Base-by-base conservation (phyloP, 2,888 invertebrate species). In the Drosophila anceps region DNA sequence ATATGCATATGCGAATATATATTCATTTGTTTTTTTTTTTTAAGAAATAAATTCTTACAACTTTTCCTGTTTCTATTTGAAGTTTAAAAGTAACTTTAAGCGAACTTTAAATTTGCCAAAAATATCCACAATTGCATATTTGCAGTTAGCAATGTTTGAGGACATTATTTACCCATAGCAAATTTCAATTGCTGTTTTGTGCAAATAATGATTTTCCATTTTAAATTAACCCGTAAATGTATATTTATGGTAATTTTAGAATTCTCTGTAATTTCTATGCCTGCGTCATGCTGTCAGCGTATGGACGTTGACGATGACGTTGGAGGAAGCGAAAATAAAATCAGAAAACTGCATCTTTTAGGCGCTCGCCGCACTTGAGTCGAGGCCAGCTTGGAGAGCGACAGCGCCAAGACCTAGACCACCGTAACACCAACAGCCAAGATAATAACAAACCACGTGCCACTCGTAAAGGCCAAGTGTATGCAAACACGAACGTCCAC, bases 391-490 rank as follows among this genome's bases (percentile, higher is more conserved):
- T 55, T 66, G 54, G 29, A 75, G 70, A 57, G 57, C 55, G 50
- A 41, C 64, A 62, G 41, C 68, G 59, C 50, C 55, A 69, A 79
- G 69, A 79, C 74, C 62, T 65, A 69, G 74, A 73, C 69, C 58
- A 73, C 69, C 58, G 53, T 59, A 50, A 18, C 58, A 48, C 37
- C 55, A 53, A 33, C 44, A 31, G 29, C 35, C 43, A 60, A 70
- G 63, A 88, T 67, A 64, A 64, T 43, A 67, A 69, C 48, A 66
- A 61, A 58, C 62, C 70, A 82, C 68, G 59, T 20, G 63, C 64
- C 73, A 73, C 74, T 78, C 72, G 64, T 70, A 88, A 86, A 88
- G 82, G 81, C 85, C 81, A 82, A 85, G 82, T 77, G 64, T 63
- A 77, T 76, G 87, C 74, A 84, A 73, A 70, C 63, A 77, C 43